Evolutionary conservation across 2,888 invertebrate genomes (phyloP), one percentile per base, ranked within the genome.

Genomic region (Melinopterus prodromus): DNA sequence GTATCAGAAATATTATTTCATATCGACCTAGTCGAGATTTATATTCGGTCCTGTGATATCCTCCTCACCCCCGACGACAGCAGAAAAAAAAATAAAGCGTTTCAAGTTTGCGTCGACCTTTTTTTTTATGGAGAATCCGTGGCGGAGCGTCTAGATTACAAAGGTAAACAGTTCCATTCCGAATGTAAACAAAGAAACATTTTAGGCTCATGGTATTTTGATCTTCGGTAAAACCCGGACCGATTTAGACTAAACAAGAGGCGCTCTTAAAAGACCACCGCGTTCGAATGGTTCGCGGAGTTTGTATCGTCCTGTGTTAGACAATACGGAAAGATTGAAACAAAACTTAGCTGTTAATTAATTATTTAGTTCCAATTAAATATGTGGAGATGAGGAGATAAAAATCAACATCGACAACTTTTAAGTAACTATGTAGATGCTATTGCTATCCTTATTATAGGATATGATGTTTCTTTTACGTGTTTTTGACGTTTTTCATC

Each of bases 211-310:
- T 53, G 53, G 12, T 53, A 53, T 53, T 53, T 53, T 53, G 35
- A 74, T 74, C 74, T 36, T 74, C 36, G 74, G 71, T n/a, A 37
- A 74, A 74, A 36, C 74, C 7, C 74, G 74, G 35, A 15, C 74
- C 35, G 74, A 74, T 36, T 74, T 74, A 74, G 53, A 53, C 53
- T 53, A 53, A 53, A 53, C 53, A 53, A 53, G 53, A 53, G 12
- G 0, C 53, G 53, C 53, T 53, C 53, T 53, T 53, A 53, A 53
- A 53, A 12, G 53, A 53, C 53, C 53, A 53, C 12, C 53, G 53
- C 53, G 7, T 53, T 26, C 26, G 26, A 26, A 26, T 26, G 26
- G 26, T 26, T 26, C 26, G 26, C 26, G 26, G 26, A 26, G 26
- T 26, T 26, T 26, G 26, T 26, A 26, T 26, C 26, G 26, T 26